Evolutionary conservation across 1,140 invertebrate genomes (phyloP).

Genomic region (Apis mellifera): DNA sequence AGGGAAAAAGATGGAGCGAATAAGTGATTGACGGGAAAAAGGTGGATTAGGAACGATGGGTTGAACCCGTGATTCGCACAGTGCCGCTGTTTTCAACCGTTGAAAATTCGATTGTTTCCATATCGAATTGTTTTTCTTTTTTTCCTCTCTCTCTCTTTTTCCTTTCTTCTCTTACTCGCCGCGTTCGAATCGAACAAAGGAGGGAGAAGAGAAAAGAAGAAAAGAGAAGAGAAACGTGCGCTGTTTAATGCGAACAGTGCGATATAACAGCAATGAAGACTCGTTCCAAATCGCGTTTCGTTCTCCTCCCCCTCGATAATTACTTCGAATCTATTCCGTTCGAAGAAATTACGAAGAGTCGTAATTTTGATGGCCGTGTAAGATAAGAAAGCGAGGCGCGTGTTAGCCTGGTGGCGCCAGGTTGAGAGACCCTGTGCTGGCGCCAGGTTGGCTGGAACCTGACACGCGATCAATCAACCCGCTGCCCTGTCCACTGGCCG

Average conservation of each 20-base stretch:
- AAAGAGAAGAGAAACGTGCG: not conserved
- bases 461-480: slow-evolving; percentile 80
- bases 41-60: not conserved
- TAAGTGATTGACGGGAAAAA: slow-evolving; percentile 53
- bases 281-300: slow-evolving; percentile 5
- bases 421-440: slow-evolving; percentile 75
- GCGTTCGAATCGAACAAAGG: no score
- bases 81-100: not conserved
- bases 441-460: slow-evolving; percentile 79
- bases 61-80: slow-evolving; percentile 35
- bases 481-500: slow-evolving; percentile 65
- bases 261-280: not conserved
- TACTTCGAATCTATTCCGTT: not conserved
- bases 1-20: slow-evolving; percentile 2
- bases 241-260: no score
- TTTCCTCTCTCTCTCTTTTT: no score
- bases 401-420: slow-evolving; percentile 25
- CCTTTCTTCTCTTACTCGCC: not conserved
- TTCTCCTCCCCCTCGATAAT: not conserved
- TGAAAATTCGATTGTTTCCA: slow-evolving; percentile 2
- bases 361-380: slow-evolving; percentile 29
- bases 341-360: not conserved
- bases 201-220: no score
- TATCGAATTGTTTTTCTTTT: not conserved
- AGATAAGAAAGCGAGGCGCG: slow-evolving; percentile 7